phyloP scores from a whole-genome alignment of 2,113 vertebrate species.

The Pantherophis guttatus region DNA sequence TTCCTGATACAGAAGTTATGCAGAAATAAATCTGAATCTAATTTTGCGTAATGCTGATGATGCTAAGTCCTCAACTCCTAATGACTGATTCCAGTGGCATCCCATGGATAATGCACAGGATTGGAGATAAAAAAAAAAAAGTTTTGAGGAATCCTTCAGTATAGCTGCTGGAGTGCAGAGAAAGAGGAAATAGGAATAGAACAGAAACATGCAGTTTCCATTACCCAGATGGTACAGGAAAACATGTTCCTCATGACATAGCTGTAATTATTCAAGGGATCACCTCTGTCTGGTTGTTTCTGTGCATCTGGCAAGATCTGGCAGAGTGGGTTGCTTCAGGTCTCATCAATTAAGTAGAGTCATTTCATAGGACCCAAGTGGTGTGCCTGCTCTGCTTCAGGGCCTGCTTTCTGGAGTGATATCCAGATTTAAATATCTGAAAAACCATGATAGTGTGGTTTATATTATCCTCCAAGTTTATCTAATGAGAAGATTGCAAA shows the following conservation, averaged over 20 bases:
- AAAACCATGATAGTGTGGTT: background rate
- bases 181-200: background rate
- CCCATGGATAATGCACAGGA: background rate
- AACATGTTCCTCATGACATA: background rate
- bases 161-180: background rate
- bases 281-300: background rate
- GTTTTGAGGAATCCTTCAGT: too few species aligned
- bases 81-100: background rate
- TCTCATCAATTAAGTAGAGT: background rate
- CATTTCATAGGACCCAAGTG: background rate
- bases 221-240: background rate
- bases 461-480: background rate
- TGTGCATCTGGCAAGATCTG: background rate
- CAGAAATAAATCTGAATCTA: background rate
- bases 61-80: background rate
- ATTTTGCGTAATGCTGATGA: background rate
- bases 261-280: background rate
- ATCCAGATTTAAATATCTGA: background rate
- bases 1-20: background rate
- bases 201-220: background rate
- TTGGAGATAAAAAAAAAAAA: too few species aligned
- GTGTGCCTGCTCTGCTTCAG: background rate
- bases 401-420: background rate
- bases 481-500: background rate
- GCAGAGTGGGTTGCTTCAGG: background rate